These are phyloP conservation scores for Aix galericulata DNA, from an alignment of 2,113 vertebrate species.

Conservation along the genomic window DNA sequence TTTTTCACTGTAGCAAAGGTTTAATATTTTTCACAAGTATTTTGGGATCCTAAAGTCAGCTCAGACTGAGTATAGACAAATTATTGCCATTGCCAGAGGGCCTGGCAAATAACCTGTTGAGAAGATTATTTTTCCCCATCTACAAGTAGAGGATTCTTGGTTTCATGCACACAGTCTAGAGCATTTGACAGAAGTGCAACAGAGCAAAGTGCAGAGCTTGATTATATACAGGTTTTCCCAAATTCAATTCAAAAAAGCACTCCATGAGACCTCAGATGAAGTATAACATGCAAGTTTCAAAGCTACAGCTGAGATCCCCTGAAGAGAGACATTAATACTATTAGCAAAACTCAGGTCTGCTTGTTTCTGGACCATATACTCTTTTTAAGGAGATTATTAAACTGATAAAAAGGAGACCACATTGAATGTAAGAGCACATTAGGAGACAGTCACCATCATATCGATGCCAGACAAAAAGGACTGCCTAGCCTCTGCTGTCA, in stretches of 20 bases:
- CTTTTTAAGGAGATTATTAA: constrained; percentile 20
- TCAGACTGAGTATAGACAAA: not conserved
- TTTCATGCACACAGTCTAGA: not conserved
- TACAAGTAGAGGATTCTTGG: not conserved
- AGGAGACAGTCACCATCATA: not conserved
- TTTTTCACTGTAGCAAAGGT: not conserved
- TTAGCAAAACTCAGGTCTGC: not conserved
- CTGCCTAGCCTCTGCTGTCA: constrained; percentile 14
- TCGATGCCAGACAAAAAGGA: not conserved
- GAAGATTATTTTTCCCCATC: not conserved
- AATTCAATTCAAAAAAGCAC: not conserved
- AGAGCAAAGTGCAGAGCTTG: not conserved
- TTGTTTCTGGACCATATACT: not conserved
- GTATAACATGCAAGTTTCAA: not conserved
- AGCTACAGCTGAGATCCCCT: not conserved
- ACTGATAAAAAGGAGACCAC: not conserved
- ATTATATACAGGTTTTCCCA: not conserved
- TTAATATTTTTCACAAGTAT: not conserved
- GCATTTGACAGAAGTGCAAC: not conserved
- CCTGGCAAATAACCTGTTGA: not conserved
- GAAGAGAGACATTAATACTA: not conserved
- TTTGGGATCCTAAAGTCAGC: not conserved
- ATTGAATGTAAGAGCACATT: not conserved
- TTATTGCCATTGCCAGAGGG: not conserved
- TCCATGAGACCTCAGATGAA: not conserved